Percentiles rank a stretch among this genome's conserved stretches.
These are phyloP conservation scores for Apogon hyalosoma DNA, from an alignment of 2,797 vertebrate genomes.

Conservation along the genomic window DNA sequence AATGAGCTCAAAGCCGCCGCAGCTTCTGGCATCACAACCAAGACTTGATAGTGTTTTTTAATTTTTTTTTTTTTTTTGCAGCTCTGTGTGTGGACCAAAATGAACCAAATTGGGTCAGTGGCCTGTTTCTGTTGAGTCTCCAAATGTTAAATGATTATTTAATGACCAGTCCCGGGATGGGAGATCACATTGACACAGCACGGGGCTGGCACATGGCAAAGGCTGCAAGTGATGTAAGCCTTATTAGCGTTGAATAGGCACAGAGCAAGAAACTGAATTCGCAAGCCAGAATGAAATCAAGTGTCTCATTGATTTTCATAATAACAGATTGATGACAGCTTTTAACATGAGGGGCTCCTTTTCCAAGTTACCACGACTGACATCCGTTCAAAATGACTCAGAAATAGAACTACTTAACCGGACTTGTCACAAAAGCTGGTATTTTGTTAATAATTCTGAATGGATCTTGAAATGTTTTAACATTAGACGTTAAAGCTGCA, in stretches of 20 bases:
- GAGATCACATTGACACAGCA: slow-evolving; percentile 9
- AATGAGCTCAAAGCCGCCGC: slow-evolving; percentile 24
- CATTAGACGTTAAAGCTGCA: neutral
- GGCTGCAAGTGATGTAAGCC: neutral
- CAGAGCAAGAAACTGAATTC: neutral
- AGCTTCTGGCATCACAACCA: neutral
- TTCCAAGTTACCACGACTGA: no score
- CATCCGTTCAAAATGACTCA: neutral
- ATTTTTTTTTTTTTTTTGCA: no score
- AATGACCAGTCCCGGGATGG: slow-evolving; percentile 12
- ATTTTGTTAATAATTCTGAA: neutral
- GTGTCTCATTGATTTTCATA: neutral
- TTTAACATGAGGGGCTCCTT: no score
- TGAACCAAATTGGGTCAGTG: slow-evolving; percentile 16
- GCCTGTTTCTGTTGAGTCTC: slow-evolving; percentile 26
- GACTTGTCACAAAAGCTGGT: neutral
- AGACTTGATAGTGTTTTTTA: neutral
- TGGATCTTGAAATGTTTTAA: neutral
- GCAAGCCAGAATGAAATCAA: neutral
- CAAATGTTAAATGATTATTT: slow-evolving; percentile 27
- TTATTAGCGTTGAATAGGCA: slow-evolving; percentile 5
- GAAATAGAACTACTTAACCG: neutral
- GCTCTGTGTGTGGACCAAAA: slow-evolving; percentile 12
- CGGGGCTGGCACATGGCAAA: neutral
- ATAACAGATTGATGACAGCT: neutral